Evolutionary conservation across 2,888 invertebrate genomes (phyloP).

Genomic region (Watsonalla binaria): DNA sequence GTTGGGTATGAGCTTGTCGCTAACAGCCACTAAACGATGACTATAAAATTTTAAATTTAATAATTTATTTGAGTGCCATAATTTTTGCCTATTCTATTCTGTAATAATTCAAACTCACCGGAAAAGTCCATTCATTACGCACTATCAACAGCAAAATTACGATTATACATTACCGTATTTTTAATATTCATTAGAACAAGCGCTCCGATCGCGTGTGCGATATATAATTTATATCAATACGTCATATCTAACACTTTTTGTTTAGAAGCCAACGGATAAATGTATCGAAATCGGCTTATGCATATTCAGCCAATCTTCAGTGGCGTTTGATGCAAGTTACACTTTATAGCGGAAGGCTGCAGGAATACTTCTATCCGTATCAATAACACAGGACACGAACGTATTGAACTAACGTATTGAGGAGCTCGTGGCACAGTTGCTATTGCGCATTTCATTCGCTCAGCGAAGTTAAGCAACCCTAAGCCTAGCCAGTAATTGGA

Average conservation of each 20-base stretch:
- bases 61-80: not conserved
- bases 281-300: constrained; percentile 40
- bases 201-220: constrained; percentile 34
- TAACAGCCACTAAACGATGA: no score
- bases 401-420: no score
- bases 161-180: constrained; percentile 14
- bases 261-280: constrained; percentile 28
- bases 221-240: constrained; percentile 33
- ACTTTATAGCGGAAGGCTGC: constrained; percentile 10
- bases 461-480: no score
- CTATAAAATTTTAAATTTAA: no score
- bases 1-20: no score
- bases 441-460: no score
- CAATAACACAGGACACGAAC: no score
- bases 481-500: no score
- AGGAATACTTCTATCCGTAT: no score
- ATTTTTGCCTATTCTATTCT: not conserved
- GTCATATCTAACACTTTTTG: constrained; percentile 33
- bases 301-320: constrained; percentile 10
- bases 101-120: not conserved
- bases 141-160: constrained; percentile 8
- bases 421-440: no score
- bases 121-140: constrained; percentile 2
- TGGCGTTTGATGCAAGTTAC: constrained; percentile 12
- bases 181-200: constrained; percentile 32